These are phyloP conservation scores for Oreochromis aureus DNA, from an alignment of 2,113 vertebrate species.

Conservation along the genomic window DNA sequence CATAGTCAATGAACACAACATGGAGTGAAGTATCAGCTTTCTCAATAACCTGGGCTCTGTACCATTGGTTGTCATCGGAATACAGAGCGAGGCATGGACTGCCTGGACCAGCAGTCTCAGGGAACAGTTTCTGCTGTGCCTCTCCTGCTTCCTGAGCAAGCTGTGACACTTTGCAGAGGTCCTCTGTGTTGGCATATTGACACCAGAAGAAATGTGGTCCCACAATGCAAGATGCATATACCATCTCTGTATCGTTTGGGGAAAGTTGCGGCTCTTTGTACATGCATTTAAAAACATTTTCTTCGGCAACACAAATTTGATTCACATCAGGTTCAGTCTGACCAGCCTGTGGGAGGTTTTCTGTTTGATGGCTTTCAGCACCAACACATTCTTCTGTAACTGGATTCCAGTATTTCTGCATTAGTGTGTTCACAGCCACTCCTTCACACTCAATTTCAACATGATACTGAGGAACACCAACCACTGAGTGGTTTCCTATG, in stretches of 20 bases:
- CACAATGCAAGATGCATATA: constrained; percentile 66
- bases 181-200: constrained; percentile 59
- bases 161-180: constrained; percentile 57
- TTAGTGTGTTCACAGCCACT: constrained; percentile 21
- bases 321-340: neutral
- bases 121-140: neutral
- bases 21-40: constrained; percentile 5
- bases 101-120: constrained; percentile 51
- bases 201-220: constrained; percentile 86
- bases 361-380: neutral
- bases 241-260: constrained; percentile 46
- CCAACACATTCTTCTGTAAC: neutral
- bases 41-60: constrained; percentile 72
- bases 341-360: neutral
- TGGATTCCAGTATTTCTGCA: constrained; percentile 36
- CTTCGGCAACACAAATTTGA: neutral
- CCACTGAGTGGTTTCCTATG: constrained; percentile 5
- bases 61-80: constrained; percentile 73
- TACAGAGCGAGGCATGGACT: constrained; percentile 76
- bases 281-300: neutral
- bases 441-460: constrained; percentile 73
- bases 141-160: constrained; percentile 68
- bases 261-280: constrained; percentile 63
- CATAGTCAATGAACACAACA: constrained; percentile 81
- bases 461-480: constrained; percentile 62